Evolutionary conservation across 2,888 invertebrate species (phyloP), one percentile per base, ranked within the genome.

Genomic region (Plemyria rubiginata): DNA sequence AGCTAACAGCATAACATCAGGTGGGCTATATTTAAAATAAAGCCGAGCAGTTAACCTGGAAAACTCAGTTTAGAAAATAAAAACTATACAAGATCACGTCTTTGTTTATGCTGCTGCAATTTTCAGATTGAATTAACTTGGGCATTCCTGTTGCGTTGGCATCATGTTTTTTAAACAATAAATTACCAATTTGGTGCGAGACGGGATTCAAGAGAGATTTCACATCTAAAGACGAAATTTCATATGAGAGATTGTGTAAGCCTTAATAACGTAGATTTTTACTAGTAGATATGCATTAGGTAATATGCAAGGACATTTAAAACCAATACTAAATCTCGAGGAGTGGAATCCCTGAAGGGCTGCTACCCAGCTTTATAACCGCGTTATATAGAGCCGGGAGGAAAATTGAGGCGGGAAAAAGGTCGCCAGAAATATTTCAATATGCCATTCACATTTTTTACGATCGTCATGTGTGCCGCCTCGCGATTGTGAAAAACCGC

Each of bases 391-490:
- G 81, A 81, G 76, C 79, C 79, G 78, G 76, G 79, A 84, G 80
- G 85, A 88, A 86, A 86, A 90, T 86, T 85, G 86, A 80, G 75
- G 81, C 76, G 73, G 75, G 75, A 81, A 85, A 87, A 87, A 87
- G 88, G 89, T 88, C 88, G 82, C 82, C 83, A 77, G 81, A 84
- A 90, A 90, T 90, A 90, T 90, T 90, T 89, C 90, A 90, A 91
- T 90, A 91, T 88, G 87, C 89, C 85, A 87, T 89, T 88, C 87
- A 81, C 85, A 87, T 89, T 90, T 88, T 88, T 88, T 89, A 90
- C 87, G 89, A 88, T 83, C 86, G 83, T 84, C 85, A 85, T 88
- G 86, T 85, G 88, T 81, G 86, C 78, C 79, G 81, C 85, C 84
- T 81, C 82, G 81, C 84, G 87, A 85, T 85, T 88, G 84, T 79